Base-by-base conservation (phyloP, 2,888 invertebrate species). In the Dysmachus trigonus region DNA sequence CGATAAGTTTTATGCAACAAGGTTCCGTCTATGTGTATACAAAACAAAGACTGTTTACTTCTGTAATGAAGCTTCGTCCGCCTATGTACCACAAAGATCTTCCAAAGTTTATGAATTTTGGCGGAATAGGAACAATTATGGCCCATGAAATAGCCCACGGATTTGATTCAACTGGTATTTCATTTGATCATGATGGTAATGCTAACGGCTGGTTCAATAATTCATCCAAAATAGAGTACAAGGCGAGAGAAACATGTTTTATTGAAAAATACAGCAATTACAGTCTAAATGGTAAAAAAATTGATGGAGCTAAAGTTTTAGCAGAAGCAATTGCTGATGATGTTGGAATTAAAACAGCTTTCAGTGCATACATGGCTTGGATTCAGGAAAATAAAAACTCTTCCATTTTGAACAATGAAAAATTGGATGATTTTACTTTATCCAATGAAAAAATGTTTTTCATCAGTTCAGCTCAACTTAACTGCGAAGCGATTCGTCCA, bases 11-110 rank as follows among this genome's bases (percentile, higher is more conserved):
- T 15, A 35, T 31, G 10, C 6, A 31, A n/a, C 33, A 33, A 33
- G 73, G 35, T 8, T n/a, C 35, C 4, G 2, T 31, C 0, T 73
- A 73, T 33, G 73, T 33, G 15, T 35, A n/a, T 2, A 1, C 31
- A 15, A 73, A 73, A 18, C 30, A 77, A 22, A 35, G 5, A 22
- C 8, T 41, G 1, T 77, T 77, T 41, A 35, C 33, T 18, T 13
- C 33, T 18, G 77, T 15, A 41, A 15, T 27, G 77, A 77, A 41
- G 38, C 13, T 41, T 38, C 15, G n/a, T 1, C 94, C 95, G 86
- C 98, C 98, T 0, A 98, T 98, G 92, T 98, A 97, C 91, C 96
- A 97, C 88, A 95, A 95, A 0, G 93, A 94, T 86, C 97, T 96
- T 91, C 97, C 97, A 0, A 94, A 94, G 89, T 87, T 88, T 1